A percentile compares a stretch with the other conserved stretches of the same genome.
phyloP scores from a whole-genome alignment of 2,113 vertebrate species.

The Alexandromys fortis region DNA sequence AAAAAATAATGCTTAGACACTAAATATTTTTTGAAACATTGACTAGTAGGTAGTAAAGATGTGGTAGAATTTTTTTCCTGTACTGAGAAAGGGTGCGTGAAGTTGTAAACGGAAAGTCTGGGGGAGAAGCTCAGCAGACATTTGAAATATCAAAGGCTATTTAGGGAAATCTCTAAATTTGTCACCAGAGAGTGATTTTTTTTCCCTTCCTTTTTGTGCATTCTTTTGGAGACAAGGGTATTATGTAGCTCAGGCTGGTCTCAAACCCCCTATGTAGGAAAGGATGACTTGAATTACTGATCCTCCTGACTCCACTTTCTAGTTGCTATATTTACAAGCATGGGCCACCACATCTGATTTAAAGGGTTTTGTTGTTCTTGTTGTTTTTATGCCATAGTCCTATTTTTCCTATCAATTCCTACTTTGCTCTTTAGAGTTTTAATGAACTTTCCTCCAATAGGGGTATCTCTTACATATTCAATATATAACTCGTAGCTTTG shows the following conservation, averaged over 20 bases:
- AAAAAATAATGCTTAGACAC: not conserved
- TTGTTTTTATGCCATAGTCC: not conserved
- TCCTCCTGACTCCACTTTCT: not conserved
- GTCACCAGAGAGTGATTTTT: not conserved
- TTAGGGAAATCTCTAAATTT: slow-evolving; percentile 32
- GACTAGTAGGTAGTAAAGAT: slow-evolving; percentile 19
- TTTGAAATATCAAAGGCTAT: slow-evolving; percentile 53
- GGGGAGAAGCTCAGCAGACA: not conserved
- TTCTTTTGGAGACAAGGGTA: not conserved
- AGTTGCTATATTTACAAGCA: not conserved
- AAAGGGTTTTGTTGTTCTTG: too few relatives aligned
- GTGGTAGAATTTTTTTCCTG: slow-evolving; percentile 13
- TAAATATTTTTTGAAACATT: not conserved
- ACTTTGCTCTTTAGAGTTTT: slow-evolving; percentile 50
- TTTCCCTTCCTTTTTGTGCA: not conserved
- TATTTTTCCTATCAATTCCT: slow-evolving; percentile 13
- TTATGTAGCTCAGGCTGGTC: not conserved
- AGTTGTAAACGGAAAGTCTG: not conserved
- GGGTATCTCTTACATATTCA: not conserved
- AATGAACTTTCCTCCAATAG: slow-evolving; percentile 31
- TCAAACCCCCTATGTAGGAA: not conserved
- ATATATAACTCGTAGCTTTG: slow-evolving; percentile 28
- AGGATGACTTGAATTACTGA: not conserved
- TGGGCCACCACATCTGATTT: not conserved
- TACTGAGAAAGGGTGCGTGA: slow-evolving; percentile 34